Base-by-base conservation (phyloP, 2,797 vertebrate genomes). In the Acipenser ruthenus region DNA sequence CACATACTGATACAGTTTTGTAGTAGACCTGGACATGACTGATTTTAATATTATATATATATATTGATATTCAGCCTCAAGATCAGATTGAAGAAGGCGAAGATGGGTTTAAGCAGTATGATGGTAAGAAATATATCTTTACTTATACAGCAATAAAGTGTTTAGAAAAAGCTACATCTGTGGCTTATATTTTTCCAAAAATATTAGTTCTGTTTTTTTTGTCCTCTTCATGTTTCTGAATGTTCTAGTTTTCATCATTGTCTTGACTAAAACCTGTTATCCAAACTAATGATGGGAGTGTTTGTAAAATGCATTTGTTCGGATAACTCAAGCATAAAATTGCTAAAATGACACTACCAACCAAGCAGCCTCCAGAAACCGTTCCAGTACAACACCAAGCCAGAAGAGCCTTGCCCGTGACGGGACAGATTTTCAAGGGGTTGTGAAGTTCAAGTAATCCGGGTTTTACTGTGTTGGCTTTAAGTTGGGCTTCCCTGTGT, bases 41-140 rank as follows among this genome's bases (percentile, higher is more conserved):
- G 60, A 37, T 37, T 37, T 87, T 87, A 84, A 87, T 80, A 70
- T 83, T 74, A 71, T 90, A 77, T 75, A 84, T 91, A 80, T 94
- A 18, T 18, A 18, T 18, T 37, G 37, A 37, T 37, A 37, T 94
- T 91, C 90, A 96, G 93, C 92, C 93, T 80, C 93, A 93, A 80
- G 94, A 95, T 88, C 89, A 96, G 84, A 95, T 95, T 87, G 84
- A 90, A 89, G 88, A 94, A 87, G 89, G 78, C 76, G 92, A 94
- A 89, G 93, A 93, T 92, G 94, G 94, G 77, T 96, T 95, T 89
- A 96, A 95, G 84, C 94, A 95, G 89, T 96, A 95, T 13, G 93
- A 96, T 86, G 94, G 94, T 95, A 94, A 95, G 93, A 75, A 37
- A 7, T 60, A 78, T 78, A 81, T 81, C 78, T 84, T 6, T 12